phyloP scores from a whole-genome alignment of 2,113 vertebrate genomes.

The Labeo catla region DNA sequence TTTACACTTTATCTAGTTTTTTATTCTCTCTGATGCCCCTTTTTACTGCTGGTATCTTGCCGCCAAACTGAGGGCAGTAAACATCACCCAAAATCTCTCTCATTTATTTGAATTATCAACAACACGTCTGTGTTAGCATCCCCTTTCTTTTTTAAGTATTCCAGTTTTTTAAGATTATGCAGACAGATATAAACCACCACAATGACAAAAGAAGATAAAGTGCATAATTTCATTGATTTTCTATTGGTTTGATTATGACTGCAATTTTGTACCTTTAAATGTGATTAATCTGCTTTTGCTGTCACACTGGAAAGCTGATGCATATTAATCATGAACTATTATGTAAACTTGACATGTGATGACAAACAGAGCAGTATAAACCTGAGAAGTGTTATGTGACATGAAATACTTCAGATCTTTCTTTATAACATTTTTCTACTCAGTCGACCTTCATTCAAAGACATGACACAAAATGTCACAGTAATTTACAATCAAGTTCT shows the following conservation, averaged over 20 bases:
- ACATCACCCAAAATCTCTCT: background rate
- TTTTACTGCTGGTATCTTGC: background rate
- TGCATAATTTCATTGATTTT: background rate
- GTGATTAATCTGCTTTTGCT: background rate
- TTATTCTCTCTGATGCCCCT: constrained; percentile 14
- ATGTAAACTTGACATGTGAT: background rate
- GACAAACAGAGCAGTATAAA: background rate
- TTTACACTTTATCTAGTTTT: constrained; percentile 64
- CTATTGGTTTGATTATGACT: background rate
- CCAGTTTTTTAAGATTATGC: background rate
- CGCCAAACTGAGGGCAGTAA: background rate
- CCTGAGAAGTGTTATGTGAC: background rate
- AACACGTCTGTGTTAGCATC: background rate
- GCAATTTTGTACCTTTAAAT: constrained; percentile 35
- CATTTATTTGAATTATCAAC: background rate
- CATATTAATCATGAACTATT: background rate
- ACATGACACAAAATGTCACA: background rate
- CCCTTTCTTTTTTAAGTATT: background rate
- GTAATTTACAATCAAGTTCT: constrained; percentile 5
- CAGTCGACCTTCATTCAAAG: background rate
- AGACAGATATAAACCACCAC: background rate
- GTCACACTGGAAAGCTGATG: background rate
- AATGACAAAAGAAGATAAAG: background rate
- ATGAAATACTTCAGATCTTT: background rate
- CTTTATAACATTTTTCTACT: background rate